A percentile compares a stretch with the other conserved stretches of the same genome.
Evolutionary conservation across 2,113 vertebrate species (phyloP).

Genomic region (Pseudorectes ferrugineus): DNA sequence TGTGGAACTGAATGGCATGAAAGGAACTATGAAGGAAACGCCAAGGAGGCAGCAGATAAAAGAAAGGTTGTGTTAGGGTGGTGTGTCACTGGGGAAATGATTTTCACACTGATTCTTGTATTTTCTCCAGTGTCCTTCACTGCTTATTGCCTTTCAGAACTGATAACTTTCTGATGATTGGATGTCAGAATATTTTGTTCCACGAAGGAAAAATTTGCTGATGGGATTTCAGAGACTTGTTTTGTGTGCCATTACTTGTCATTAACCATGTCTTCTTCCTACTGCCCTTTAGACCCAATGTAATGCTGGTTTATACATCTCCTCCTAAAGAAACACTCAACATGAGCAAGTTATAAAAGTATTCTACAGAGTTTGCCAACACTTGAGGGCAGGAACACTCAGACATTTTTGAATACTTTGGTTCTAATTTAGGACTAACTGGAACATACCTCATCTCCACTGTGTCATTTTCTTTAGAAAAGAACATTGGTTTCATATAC

Average conservation of each 20-base stretch:
- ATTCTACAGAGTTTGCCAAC: not conserved
- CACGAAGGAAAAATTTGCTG: not conserved
- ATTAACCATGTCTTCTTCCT: not conserved
- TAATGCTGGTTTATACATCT: not conserved
- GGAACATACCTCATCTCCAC: not conserved
- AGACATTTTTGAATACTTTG: not conserved
- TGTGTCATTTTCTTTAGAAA: constrained; percentile 6
- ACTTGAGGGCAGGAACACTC: not conserved
- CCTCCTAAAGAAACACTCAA: not conserved
- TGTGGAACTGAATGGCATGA: not conserved
- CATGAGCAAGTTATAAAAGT: not conserved
- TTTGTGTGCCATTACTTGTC: not conserved
- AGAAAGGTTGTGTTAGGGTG: not conserved
- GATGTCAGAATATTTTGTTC: not conserved
- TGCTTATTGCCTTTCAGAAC: not conserved
- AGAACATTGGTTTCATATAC: not conserved
- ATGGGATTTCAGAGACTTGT: not conserved
- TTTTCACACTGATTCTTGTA: not conserved
- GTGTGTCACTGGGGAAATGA: not conserved
- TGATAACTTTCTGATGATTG: not conserved
- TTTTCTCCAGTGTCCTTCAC: not conserved
- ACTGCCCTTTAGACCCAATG: not conserved
- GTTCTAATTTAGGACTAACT: not conserved
- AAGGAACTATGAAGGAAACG: not conserved
- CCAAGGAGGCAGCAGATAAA: not conserved